Conservation (phyloP, 2,888 invertebrate genomes). For the Orthonevra nobilis region DNA sequence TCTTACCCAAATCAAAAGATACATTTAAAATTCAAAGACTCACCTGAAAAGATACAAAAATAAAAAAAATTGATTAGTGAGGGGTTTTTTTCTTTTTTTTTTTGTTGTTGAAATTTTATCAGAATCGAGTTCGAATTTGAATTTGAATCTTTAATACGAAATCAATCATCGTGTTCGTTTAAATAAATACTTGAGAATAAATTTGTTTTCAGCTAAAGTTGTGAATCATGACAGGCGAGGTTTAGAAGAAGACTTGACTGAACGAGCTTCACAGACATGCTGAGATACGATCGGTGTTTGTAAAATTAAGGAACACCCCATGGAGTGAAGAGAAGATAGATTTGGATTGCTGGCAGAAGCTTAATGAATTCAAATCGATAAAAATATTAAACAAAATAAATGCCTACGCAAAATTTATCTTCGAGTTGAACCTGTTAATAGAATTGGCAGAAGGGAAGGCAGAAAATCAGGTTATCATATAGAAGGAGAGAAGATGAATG, state of each 20-base stretch:
- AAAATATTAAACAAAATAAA: background rate
- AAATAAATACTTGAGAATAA: no score
- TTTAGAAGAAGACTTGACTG: no score
- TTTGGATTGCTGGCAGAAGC: background rate
- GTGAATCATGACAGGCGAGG: no score
- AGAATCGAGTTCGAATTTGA: slow-evolving; percentile 7
- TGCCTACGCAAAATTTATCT: background rate
- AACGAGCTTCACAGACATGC: background rate
- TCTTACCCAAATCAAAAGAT: slow-evolving; percentile 28
- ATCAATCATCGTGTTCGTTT: slow-evolving; percentile 46
- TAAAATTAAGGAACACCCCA: background rate
- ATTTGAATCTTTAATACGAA: slow-evolving; percentile 5
- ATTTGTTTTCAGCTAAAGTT: no score
- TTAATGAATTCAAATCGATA: slow-evolving; percentile 3
- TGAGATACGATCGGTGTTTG: background rate
- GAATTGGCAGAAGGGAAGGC: no score
- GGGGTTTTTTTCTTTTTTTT: no score
- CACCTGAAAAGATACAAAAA: slow-evolving; percentile 53
- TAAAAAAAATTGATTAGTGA: slow-evolving; percentile 10
- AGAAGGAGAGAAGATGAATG: no score
- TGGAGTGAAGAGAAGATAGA: background rate
- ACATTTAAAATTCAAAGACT: slow-evolving; percentile 22
- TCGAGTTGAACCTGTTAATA: no score
- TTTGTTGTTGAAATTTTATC: background rate
- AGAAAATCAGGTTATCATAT: no score